Evolutionary conservation across 1,140 invertebrate genomes (phyloP).

Genomic region (Vanessa atalanta): DNA sequence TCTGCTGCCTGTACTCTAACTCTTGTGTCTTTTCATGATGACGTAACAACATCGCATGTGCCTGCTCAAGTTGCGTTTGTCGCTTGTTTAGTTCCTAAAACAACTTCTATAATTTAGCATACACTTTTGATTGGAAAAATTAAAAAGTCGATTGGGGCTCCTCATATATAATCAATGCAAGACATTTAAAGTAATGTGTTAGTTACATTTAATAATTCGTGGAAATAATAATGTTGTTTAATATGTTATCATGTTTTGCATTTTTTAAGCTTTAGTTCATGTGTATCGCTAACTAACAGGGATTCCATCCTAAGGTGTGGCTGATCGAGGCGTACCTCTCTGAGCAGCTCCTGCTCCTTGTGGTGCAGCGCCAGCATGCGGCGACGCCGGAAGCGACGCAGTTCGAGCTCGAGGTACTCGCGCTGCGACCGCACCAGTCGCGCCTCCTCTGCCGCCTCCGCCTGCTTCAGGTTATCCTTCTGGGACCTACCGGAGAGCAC

Average conservation of each 20-base stretch:
- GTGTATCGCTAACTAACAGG: too few species aligned
- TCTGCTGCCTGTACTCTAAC: slow-evolving; percentile 96
- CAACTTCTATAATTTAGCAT: not conserved
- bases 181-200: too few species aligned
- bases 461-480: slow-evolving; percentile 95
- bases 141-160: too few species aligned
- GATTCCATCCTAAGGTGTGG: too few species aligned
- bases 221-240: too few species aligned
- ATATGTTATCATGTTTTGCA: too few species aligned
- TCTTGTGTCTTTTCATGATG: slow-evolving; percentile 99
- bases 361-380: slow-evolving; percentile 93
- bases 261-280: too few species aligned
- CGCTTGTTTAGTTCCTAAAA: slow-evolving; percentile 94
- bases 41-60: slow-evolving; percentile 95
- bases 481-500: slow-evolving; percentile 83
- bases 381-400: slow-evolving; percentile 95
- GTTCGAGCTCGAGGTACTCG: slow-evolving; percentile 95
- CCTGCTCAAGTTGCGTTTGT: slow-evolving; percentile 96
- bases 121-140: not conserved
- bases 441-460: slow-evolving; percentile 95
- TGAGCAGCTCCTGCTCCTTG: slow-evolving; percentile 94
- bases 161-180: too few species aligned
- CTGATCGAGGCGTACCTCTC: slow-evolving; percentile 84
- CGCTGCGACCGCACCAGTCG: slow-evolving; percentile 92
- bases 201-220: too few species aligned